Base-by-base conservation (phyloP, 2,113 vertebrate species). In the Sapayoa aenigma region DNA sequence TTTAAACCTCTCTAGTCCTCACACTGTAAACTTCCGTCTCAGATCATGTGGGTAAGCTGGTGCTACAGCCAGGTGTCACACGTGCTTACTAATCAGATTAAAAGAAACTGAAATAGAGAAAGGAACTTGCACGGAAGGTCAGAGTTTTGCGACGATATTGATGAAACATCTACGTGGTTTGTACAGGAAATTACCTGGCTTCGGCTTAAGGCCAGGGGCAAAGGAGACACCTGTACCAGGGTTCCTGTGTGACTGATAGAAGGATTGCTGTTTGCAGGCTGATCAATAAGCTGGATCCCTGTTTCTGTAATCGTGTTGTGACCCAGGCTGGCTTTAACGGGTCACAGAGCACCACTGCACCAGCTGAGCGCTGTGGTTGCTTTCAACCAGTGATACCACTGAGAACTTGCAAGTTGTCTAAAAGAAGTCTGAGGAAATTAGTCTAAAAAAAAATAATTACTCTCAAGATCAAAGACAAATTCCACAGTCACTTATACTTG, bases 61-160 rank as follows among this genome's bases (percentile, higher is more conserved):
- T 44, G 15, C 58, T 74, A 7, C 53, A 79, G 4, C 13, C 42
- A 17, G 42, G 55, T 88, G 79, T 60, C 58, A 76, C 0, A 1
- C 4, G 6, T 66, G 27, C 33, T 83, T 67, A 19, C 46, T 77
- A 20, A 93, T 53, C 59, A 83, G 55, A 46, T 63, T 55, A 79
- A 75, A 44, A 62, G 68, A 91, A 89, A 87, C 65, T 87, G 84
- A 90, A 84, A 63, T 19, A 66, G 83, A 76, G 35, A 81, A 72
- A 42, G 22, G 17, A 91, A 28, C 80, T 82, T 87, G 58, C 56
- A 24, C 21, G 9, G 35, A 59, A 47, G 37, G 49, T 84, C 41
- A 28, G 35, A 25, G 19, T 59, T 1, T 49, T 89, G 33, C 3
- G 4, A 13, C 28, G 46, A 13, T n/a, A 53, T 21, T 18, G 27